Base-by-base conservation (phyloP, 2,797 vertebrate genomes). In the Peromyscus nudipes region DNA sequence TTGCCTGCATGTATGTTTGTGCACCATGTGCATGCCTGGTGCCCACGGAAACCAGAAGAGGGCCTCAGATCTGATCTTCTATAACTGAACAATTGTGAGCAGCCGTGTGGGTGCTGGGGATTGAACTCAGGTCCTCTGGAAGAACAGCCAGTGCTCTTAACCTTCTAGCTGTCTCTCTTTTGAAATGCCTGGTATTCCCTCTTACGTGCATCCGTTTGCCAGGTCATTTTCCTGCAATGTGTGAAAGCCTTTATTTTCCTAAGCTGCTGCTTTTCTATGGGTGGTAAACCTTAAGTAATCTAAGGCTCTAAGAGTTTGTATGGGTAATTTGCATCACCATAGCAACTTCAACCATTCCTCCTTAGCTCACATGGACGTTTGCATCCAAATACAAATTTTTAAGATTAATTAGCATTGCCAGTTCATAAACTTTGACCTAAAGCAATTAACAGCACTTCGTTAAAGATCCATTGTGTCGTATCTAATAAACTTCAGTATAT, bases 251-350 rank as follows among this genome's bases (percentile, higher is more conserved):
- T 96, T 85, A 79, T 95, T 83, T 90, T 69, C 91, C 0, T 92
- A 76, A 93, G 37, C n/a, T 87, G 71, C n/a, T 95, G 94, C 79
- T 95, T 93, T 87, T 96, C 9, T 87, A 13, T 85, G 43, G 19
- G 21, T 88, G 40, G 23, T 91, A 92, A 93, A 21, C 95, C 94
- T 96, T 95, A 71, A 96, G 82, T 90, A 86, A 88, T 49, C 31
- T 64, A 77, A 92, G 40, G 5, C 43, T 40, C 55, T 89, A 85
- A 86, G 79, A 84, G 34, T 67, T 71, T 92, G 57, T 92, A 27
- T 79, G 94, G 57, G 43, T 37, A 93, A 31, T 96, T 92, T 85
- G 16, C 27, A 75, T 91, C 57, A 65, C 80, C 17, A 34, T 81
- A 31, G 43, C 89, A 84, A 95, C 29, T 69, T 92, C 9, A 60